Evolutionary conservation across 2,113 vertebrate genomes (phyloP).

Genomic region (Tachuris rubrigastra): DNA sequence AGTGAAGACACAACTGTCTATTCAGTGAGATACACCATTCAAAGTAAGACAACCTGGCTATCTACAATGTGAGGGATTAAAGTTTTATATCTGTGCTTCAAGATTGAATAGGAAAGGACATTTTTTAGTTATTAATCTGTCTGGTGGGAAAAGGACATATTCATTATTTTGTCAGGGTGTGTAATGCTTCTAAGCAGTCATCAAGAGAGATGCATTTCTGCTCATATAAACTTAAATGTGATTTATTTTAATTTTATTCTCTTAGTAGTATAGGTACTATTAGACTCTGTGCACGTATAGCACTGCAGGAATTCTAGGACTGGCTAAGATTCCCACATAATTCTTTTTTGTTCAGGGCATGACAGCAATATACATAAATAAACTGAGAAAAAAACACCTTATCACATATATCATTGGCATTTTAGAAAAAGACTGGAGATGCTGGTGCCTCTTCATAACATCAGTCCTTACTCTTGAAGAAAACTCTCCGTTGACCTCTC

Average conservation of each 20-base stretch:
- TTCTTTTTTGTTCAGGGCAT: neutral
- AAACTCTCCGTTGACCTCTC: neutral
- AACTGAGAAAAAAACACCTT: neutral
- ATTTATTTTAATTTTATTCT: neutral
- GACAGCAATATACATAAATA: neutral
- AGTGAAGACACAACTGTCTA: neutral
- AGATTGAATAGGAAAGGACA: neutral
- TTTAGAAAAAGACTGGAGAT: neutral
- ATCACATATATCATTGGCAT: neutral
- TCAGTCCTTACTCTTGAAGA: neutral
- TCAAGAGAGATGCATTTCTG: neutral
- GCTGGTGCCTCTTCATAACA: neutral
- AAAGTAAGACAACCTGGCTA: neutral
- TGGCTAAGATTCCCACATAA: neutral
- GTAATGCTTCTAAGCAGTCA: neutral
- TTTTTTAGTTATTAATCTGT: neutral
- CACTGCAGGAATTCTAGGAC: neutral
- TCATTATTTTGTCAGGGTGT: neutral
- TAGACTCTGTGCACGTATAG: neutral
- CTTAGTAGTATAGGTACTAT: neutral
- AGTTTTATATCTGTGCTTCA: neutral
- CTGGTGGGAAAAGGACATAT: neutral
- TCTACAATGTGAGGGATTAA: neutral
- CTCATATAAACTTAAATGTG: neutral
- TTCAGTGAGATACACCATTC: neutral